Percentiles rank a stretch among this genome's conserved stretches.
These are phyloP conservation scores for Lytechinus variegatus DNA, from an alignment of 35 echinoderm and acorn worm genomes.

Conservation along the genomic window DNA sequence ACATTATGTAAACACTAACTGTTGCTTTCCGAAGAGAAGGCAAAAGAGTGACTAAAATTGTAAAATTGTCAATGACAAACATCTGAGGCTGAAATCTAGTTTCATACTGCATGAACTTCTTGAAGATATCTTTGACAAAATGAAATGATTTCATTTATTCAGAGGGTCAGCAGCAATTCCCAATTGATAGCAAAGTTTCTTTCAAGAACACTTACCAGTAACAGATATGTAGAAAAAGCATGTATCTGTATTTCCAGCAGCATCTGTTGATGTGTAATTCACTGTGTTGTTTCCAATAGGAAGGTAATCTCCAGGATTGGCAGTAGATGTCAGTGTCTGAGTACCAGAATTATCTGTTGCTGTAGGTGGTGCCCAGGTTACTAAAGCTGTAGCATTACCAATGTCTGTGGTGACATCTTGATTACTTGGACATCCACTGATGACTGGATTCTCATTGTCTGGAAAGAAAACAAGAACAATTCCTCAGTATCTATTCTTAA, in stretches of 20 bases:
- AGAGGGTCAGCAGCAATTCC: too few relatives aligned
- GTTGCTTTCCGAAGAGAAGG: too few relatives aligned
- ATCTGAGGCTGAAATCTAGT: too few relatives aligned
- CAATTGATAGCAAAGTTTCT: too few relatives aligned
- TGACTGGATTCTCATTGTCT: constrained; percentile 43
- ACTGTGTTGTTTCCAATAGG: constrained; percentile 27
- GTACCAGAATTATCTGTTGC: constrained; percentile 45
- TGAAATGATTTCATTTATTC: too few relatives aligned
- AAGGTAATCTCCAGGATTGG: not conserved
- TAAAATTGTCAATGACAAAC: too few relatives aligned
- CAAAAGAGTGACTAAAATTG: too few relatives aligned
- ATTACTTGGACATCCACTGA: constrained; percentile 30
- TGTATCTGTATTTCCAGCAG: not conserved
- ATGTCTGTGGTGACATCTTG: not conserved
- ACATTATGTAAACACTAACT: too few relatives aligned
- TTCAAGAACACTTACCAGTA: not conserved
- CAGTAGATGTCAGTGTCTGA: not conserved
- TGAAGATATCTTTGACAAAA: too few relatives aligned
- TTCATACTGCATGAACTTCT: too few relatives aligned
- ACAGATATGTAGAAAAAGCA: not conserved
- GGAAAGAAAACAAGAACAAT: not conserved
- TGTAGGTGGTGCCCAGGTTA: constrained; percentile 43
- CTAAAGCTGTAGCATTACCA: not conserved
- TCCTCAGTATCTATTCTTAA: too few relatives aligned
- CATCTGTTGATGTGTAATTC: constrained; percentile 39